A percentile compares a stretch with the other conserved stretches of the same genome.
Evolutionary conservation across 1,140 invertebrate species (phyloP).

Genomic region (Drosophila baimaii): DNA sequence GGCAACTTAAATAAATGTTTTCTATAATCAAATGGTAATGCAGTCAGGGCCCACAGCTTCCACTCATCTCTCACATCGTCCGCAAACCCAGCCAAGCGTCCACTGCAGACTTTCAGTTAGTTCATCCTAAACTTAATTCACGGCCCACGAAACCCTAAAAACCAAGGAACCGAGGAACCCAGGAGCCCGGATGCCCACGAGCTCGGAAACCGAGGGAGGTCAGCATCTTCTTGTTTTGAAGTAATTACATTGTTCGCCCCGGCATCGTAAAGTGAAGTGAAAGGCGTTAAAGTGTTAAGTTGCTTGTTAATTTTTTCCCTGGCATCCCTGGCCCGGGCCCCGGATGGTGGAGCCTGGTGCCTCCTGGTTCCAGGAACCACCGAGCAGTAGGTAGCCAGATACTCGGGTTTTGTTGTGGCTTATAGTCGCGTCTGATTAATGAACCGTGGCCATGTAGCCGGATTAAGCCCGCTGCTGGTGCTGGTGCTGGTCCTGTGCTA

Average conservation of each 20-base stretch:
- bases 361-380: conserved; percentile 13
- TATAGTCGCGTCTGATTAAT: conserved; percentile 80
- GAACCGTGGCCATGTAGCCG: conserved; percentile 77
- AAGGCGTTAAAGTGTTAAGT: conserved; percentile 83
- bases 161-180: conserved; percentile 8
- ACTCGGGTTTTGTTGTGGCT: conserved; percentile 73
- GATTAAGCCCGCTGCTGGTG: conserved; percentile 58
- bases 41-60: conserved; percentile 53
- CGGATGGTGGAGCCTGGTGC: conserved; percentile 31
- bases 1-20: conserved; percentile 78
- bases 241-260: conserved; percentile 82
- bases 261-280: conserved; percentile 78
- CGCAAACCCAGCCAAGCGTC: conserved; percentile 62
- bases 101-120: conserved; percentile 48
- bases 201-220: conserved; percentile 27
- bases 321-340: conserved; percentile 18
- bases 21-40: conserved; percentile 83
- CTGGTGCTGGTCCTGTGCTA: conserved; percentile 30
- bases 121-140: conserved; percentile 31
- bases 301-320: conserved; percentile 80
- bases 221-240: conserved; percentile 72
- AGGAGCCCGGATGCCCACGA: conserved; percentile 6
- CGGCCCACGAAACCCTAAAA: conserved; percentile 33
- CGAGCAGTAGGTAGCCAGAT: conserved; percentile 37
- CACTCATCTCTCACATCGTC: conserved; percentile 7